Conservation (phyloP, 2,797 vertebrate genomes). For the Kryptopterus vitreolus region DNA sequence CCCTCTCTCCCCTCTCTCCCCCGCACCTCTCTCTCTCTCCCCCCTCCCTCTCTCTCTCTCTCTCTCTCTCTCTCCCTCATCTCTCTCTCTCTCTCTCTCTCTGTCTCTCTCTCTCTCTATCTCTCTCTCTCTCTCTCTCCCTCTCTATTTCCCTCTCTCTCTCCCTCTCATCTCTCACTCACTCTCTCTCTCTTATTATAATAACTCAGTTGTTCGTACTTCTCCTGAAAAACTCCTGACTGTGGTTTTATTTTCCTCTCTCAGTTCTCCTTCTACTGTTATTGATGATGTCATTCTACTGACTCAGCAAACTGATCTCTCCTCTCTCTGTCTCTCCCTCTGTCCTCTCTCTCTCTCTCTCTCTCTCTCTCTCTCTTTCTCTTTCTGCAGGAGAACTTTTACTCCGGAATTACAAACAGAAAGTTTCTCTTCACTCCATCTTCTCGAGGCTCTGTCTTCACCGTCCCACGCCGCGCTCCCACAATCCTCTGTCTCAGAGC, state of each 20-base stretch:
- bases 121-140: neutral
- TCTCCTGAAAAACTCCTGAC: slow-evolving; percentile 48
- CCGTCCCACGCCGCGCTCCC: no score
- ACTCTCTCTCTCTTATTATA: slow-evolving; percentile 36
- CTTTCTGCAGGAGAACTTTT: no score
- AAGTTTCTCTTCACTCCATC: no score
- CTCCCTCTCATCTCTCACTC: neutral
- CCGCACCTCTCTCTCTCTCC: neutral
- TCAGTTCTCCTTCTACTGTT: slow-evolving; percentile 68
- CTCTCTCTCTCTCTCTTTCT: neutral
- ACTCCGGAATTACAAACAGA: no score
- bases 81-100: neutral
- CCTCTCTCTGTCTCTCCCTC: neutral
- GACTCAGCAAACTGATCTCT: slow-evolving; percentile 49
- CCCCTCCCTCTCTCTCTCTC: neutral
- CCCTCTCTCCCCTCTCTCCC: neutral
- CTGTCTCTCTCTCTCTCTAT: neutral
- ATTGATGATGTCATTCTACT: slow-evolving; percentile 68
- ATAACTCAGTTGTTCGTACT: slow-evolving; percentile 25
- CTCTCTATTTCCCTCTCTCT: neutral
- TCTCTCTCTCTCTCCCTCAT: neutral
- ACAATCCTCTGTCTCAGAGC: no score
- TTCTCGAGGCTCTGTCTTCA: no score
- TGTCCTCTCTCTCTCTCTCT: no score
- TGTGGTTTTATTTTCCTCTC: slow-evolving; percentile 17